These are phyloP conservation scores for Formicarius rufipectus DNA, from an alignment of 2,113 vertebrate genomes.

Conservation along the genomic window DNA sequence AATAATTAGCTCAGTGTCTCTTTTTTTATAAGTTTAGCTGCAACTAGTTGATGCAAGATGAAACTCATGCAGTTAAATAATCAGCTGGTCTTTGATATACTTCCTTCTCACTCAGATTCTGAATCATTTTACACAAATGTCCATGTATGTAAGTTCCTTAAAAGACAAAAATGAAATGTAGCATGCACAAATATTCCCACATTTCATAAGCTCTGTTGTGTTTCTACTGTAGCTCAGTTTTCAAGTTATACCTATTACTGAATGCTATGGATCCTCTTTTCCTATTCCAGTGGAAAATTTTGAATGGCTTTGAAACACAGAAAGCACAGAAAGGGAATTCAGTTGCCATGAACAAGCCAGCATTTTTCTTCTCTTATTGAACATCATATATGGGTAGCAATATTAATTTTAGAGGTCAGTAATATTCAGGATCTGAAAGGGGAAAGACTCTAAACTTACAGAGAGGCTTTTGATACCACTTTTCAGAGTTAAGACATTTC, in stretches of 20 bases:
- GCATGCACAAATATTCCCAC: background rate
- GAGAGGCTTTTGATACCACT: background rate
- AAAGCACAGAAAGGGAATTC: background rate
- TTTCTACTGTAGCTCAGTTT: background rate
- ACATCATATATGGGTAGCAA: background rate
- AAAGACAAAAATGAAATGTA: background rate
- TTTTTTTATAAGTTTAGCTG: background rate
- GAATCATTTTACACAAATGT: background rate
- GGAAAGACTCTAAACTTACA: background rate
- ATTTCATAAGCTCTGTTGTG: background rate
- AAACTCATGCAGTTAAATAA: background rate
- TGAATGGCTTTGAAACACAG: background rate
- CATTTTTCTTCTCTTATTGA: background rate
- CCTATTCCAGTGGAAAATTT: background rate
- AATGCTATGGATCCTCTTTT: background rate
- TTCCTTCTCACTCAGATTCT: background rate
- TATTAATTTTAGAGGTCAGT: background rate
- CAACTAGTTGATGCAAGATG: background rate
- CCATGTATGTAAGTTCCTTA: background rate
- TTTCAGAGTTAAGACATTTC: background rate
- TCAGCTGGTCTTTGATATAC: background rate
- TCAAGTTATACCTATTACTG: background rate
- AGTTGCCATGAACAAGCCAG: background rate
- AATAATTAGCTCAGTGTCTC: constrained; percentile 11
- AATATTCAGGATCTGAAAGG: background rate